These are phyloP conservation scores for Eueides isabella DNA, from an alignment of 1,140 invertebrate genomes.

Conservation along the genomic window DNA sequence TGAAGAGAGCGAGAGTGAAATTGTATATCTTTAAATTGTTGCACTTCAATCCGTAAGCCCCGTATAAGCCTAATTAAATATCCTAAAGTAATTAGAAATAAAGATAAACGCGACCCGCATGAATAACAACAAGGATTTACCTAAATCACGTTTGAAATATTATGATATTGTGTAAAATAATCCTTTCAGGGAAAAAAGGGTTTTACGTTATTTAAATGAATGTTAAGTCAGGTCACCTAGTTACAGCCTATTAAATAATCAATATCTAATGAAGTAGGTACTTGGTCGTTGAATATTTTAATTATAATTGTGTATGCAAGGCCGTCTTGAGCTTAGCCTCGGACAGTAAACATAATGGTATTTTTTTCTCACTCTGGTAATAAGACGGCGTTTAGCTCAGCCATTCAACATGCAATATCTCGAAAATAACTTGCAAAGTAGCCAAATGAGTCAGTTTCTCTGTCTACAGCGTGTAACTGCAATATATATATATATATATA, in stretches of 20 bases:
- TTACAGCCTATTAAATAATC: background rate
- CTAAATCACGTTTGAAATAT: conserved; percentile 10
- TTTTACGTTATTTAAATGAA: background rate
- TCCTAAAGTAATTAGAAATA: conserved; percentile 1
- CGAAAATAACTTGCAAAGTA: too few relatives aligned
- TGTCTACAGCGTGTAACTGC: too few relatives aligned
- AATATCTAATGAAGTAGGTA: background rate
- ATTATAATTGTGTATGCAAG: too few relatives aligned
- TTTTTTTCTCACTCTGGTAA: too few relatives aligned
- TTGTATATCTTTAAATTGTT: background rate
- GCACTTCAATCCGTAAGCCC: background rate
- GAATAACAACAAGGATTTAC: conserved; percentile 6
- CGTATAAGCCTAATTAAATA: conserved; percentile 7
- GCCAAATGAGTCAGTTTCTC: too few relatives aligned
- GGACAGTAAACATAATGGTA: too few relatives aligned
- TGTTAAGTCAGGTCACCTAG: background rate
- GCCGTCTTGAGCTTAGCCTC: too few relatives aligned
- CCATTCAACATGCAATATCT: too few relatives aligned
- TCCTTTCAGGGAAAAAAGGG: background rate
- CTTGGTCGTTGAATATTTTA: background rate
- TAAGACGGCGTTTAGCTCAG: too few relatives aligned
- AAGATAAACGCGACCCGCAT: conserved; percentile 4
- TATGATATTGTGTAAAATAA: background rate
- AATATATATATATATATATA: too few relatives aligned
- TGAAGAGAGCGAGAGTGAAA: too few relatives aligned